phyloP scores from a whole-genome alignment of 2,797 vertebrate genomes.

The Cirrhinus molitorella region DNA sequence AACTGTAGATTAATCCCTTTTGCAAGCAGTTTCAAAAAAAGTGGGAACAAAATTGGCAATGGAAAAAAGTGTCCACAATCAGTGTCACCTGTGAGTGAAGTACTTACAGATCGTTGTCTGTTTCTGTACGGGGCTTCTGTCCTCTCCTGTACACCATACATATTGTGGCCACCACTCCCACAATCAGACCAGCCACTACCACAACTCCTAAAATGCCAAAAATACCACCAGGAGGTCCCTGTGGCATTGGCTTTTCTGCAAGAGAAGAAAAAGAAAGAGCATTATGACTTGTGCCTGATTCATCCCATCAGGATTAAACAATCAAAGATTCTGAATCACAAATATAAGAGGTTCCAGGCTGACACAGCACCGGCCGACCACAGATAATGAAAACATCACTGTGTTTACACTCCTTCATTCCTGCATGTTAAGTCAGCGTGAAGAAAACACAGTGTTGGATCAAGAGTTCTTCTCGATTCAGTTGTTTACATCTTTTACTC shows the following conservation, averaged over 20 bases:
- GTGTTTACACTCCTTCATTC: conserved; percentile 26
- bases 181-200: conserved; percentile 81
- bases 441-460: neutral
- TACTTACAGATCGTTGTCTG: conserved; percentile 87
- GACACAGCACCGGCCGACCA: neutral
- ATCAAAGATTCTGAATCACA: neutral
- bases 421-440: neutral
- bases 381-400: conserved; percentile 17
- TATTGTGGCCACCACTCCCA: conserved; percentile 81
- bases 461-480: neutral
- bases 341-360: conserved; percentile 6
- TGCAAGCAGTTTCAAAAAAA: neutral
- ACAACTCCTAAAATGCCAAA: conserved; percentile 85
- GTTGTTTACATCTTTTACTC: neutral
- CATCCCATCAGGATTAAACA: neutral
- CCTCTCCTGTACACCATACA: conserved; percentile 84
- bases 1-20: neutral
- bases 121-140: conserved; percentile 80
- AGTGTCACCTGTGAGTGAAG: conserved; percentile 19
- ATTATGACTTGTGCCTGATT: neutral
- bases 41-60: conserved; percentile 2
- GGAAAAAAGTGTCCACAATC: neutral
- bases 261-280: conserved; percentile 52
- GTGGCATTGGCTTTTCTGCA: conserved; percentile 87
- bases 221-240: conserved; percentile 81